Evolutionary conservation across 2,797 vertebrate genomes (phyloP).

Genomic region (Sebastes itinus): DNA sequence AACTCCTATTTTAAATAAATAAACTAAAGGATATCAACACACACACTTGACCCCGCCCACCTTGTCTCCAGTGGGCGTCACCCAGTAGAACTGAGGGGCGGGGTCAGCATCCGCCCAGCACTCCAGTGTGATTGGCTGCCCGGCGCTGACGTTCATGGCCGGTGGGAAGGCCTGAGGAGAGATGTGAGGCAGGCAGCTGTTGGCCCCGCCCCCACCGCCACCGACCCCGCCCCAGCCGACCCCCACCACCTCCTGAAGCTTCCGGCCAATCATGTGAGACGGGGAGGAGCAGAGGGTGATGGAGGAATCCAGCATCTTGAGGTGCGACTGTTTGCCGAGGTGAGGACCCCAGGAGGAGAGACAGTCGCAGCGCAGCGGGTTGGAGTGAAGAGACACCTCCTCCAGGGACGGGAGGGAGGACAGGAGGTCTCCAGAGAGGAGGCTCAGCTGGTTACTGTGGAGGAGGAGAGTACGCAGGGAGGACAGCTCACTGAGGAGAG

Average conservation of each 20-base stretch:
- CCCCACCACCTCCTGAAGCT: conserved; percentile 79
- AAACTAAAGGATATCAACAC: no score
- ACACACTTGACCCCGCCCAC: conserved; percentile 38
- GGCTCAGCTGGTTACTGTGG: conserved; percentile 81
- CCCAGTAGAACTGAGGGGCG: conserved; percentile 86
- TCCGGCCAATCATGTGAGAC: conserved; percentile 71
- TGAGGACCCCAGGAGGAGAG: conserved; percentile 80
- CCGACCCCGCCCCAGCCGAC: conserved; percentile 54
- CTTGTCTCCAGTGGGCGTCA: conserved; percentile 85
- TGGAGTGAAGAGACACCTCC: conserved; percentile 81
- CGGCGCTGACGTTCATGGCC: conserved; percentile 74
- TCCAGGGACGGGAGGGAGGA: conserved; percentile 77
- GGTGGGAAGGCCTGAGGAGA: conserved; percentile 75
- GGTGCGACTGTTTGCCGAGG: conserved; percentile 76
- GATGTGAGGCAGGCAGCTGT: conserved; percentile 84
- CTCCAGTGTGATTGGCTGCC: conserved; percentile 79
- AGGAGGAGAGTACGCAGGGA: conserved; percentile 82
- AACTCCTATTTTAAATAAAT: no score
- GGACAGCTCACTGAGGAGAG: conserved; percentile 58
- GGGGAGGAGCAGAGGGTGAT: conserved; percentile 83
- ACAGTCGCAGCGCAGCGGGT: conserved; percentile 87
- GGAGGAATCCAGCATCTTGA: conserved; percentile 81
- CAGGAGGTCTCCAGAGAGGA: conserved; percentile 72
- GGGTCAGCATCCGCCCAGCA: conserved; percentile 86
- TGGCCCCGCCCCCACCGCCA: conserved; percentile 36